Conservation (phyloP, 2,888 invertebrate species). For the Eilema griseolum region DNA sequence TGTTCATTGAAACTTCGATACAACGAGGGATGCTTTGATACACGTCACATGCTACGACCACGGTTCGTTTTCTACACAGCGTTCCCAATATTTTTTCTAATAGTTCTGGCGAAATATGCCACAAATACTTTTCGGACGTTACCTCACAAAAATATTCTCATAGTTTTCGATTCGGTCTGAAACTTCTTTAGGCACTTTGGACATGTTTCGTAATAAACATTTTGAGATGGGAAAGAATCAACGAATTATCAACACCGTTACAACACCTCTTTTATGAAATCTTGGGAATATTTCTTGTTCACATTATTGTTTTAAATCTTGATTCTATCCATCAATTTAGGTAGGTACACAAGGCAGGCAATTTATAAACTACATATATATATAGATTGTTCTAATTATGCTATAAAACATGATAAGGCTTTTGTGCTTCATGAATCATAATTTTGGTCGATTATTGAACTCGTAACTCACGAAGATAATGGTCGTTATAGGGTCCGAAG, state of each 20-base stretch:
- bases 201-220: no score
- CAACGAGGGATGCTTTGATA: conserved; percentile 54
- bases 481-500: conserved; percentile 53
- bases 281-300: conserved; percentile 43
- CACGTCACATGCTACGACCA: conserved; percentile 54
- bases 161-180: conserved; percentile 49
- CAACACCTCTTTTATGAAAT: conserved; percentile 20
- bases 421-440: conserved; percentile 26
- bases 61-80: conserved; percentile 51
- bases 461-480: conserved; percentile 60
- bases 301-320: background rate
- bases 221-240: no score
- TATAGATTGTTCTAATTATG: background rate
- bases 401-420: background rate
- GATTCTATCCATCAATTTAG: background rate
- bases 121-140: conserved; percentile 55
- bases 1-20: conserved; percentile 54
- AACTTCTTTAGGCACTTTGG: no score
- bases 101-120: conserved; percentile 47
- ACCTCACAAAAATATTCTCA: conserved; percentile 50
- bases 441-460: conserved; percentile 45
- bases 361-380: background rate
- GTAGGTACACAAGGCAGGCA: background rate
- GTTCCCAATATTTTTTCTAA: conserved; percentile 59
- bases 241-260: no score